These are phyloP conservation scores for Platichthys flesus DNA, from an alignment of 2,113 vertebrate species.

Conservation along the genomic window DNA sequence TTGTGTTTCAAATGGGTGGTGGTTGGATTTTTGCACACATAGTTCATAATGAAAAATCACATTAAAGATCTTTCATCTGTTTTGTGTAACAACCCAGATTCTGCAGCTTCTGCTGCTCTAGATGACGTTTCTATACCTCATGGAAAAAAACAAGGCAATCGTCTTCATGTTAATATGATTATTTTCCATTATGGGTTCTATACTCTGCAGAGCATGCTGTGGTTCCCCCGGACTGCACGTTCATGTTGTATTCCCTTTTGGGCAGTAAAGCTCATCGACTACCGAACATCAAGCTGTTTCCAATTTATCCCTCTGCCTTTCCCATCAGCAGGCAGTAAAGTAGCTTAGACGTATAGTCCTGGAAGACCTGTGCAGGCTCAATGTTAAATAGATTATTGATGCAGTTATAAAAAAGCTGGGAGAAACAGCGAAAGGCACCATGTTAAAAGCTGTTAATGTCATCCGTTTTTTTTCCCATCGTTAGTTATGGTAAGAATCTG, in stretches of 20 bases:
- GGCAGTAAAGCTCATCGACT: constrained; percentile 64
- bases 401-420: not conserved
- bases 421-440: constrained; percentile 2
- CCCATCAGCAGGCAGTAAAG: constrained; percentile 54
- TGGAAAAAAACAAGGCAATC: constrained; percentile 44
- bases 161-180: constrained; percentile 48
- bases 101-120: constrained; percentile 20
- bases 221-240: constrained; percentile 13
- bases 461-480: constrained; percentile 18
- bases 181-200: constrained; percentile 36
- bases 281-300: constrained; percentile 69
- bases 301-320: constrained; percentile 52
- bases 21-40: constrained; percentile 23
- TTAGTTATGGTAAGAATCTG: constrained; percentile 9
- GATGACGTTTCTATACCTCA: constrained; percentile 19
- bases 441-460: constrained; percentile 4
- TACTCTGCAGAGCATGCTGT: constrained; percentile 16
- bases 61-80: constrained; percentile 71
- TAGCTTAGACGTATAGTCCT: constrained; percentile 47
- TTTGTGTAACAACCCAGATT: constrained; percentile 67
- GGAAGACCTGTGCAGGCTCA: constrained; percentile 15
- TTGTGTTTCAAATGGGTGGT: constrained; percentile 22
- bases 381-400: constrained; percentile 52
- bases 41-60: constrained; percentile 32
- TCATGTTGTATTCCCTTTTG: constrained; percentile 37